Conservation (phyloP, 2,888 invertebrate genomes). For the Caenorhabditis imperialis region DNA sequence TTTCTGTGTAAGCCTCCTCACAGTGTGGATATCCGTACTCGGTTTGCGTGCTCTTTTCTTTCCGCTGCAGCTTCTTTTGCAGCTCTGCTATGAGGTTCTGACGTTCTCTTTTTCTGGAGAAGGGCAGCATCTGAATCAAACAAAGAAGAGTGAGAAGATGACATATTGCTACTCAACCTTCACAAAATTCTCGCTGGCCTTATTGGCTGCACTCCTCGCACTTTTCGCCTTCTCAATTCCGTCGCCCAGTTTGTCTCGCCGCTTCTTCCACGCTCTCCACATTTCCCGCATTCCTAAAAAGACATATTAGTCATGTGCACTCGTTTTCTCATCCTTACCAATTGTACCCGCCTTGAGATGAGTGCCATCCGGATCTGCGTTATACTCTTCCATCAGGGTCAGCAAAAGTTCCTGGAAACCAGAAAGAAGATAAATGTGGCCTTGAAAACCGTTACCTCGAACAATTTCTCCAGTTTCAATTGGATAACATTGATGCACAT, state of each 20-base stretch:
- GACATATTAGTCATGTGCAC: conserved; percentile 23
- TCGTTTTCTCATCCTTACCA: conserved; percentile 42
- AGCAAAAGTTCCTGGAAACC: conserved; percentile 74
- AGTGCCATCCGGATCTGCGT: conserved; percentile 65
- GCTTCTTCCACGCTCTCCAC: conserved; percentile 75
- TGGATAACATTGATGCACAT: conserved; percentile 75
- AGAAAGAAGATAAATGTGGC: neutral
- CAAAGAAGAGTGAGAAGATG: too few relatives aligned
- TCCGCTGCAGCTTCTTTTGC: conserved; percentile 57
- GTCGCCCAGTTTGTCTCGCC: conserved; percentile 58
- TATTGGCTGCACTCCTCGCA: conserved; percentile 56
- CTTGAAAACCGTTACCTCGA: conserved; percentile 47
- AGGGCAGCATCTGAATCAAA: conserved; percentile 63
- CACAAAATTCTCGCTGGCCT: conserved; percentile 61
- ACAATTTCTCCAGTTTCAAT: conserved; percentile 67
- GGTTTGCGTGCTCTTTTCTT: conserved; percentile 65
- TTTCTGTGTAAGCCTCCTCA: conserved; percentile 63
- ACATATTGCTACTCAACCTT: too few relatives aligned
- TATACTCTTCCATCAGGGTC: conserved; percentile 76
- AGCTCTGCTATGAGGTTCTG: conserved; percentile 62
- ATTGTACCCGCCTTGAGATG: conserved; percentile 64
- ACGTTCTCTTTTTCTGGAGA: conserved; percentile 61
- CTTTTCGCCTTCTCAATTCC: conserved; percentile 44
- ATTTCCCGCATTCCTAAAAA: conserved; percentile 70
- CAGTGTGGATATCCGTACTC: conserved; percentile 52